Evolutionary conservation across 1,140 invertebrate species (phyloP).

Genomic region (Atta texana): DNA sequence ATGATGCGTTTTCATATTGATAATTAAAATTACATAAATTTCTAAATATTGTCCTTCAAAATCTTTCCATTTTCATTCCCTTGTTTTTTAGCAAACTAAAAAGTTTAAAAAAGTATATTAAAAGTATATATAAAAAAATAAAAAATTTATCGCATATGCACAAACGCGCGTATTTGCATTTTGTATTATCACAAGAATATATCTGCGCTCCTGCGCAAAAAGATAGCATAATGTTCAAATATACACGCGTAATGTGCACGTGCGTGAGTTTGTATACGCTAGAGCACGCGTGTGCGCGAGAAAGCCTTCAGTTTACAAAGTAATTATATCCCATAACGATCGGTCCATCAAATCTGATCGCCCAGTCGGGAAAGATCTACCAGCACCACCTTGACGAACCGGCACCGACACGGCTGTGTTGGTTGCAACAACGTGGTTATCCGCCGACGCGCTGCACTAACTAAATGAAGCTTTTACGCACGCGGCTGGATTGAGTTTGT

Average conservation of each 20-base stretch:
- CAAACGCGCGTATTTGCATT: not conserved
- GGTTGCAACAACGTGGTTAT: conserved; percentile 40
- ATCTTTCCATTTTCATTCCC: not conserved
- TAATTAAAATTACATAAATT: not conserved
- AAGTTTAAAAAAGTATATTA: not conserved
- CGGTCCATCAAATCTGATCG: conserved; percentile 83
- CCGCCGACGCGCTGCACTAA: conserved; percentile 61
- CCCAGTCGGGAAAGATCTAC: conserved; percentile 61
- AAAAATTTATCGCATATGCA: not conserved
- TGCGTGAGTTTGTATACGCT: not conserved
- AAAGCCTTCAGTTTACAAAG: conserved; percentile 37
- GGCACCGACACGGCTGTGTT: conserved; percentile 36
- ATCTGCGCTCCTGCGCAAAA: not conserved
- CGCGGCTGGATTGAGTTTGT: conserved; percentile 78
- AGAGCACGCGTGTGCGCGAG: conserved; percentile 61
- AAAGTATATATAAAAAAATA: no score
- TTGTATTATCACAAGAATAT: not conserved
- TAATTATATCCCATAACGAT: conserved; percentile 84
- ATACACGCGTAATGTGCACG: not conserved
- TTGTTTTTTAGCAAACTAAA: not conserved
- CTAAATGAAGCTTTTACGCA: conserved; percentile 82
- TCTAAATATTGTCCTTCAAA: not conserved
- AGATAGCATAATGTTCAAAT: not conserved
- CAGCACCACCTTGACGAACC: conserved; percentile 48
- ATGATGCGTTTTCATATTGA: not conserved